phyloP scores from a whole-genome alignment of 2,888 invertebrate species.

The Chesias legatella region DNA sequence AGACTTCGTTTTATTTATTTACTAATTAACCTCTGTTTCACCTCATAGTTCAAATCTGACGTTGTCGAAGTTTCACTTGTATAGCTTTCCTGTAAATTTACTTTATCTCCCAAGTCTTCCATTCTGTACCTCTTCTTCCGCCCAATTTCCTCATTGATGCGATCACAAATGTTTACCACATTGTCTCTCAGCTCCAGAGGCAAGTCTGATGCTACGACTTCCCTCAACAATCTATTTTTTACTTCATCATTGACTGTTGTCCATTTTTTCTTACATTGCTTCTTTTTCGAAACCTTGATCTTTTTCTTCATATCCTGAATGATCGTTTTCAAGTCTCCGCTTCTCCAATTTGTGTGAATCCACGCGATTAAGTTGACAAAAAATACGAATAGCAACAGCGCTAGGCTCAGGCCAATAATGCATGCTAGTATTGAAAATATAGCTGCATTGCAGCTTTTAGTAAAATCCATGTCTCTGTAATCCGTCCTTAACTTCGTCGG shows the following conservation, averaged over 20 bases:
- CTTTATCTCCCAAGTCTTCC: slow-evolving; percentile 30
- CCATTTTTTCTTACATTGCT: slow-evolving; percentile 9
- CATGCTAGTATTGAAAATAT: slow-evolving; percentile 40
- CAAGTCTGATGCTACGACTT: slow-evolving; percentile 54
- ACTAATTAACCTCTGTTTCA: slow-evolving; percentile 15
- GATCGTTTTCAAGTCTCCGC: slow-evolving; percentile 26
- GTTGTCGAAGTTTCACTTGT: slow-evolving; percentile 18
- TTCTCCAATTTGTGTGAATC: slow-evolving; percentile 34
- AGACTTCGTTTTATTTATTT: slow-evolving; percentile 1
- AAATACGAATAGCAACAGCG: slow-evolving; percentile 40
- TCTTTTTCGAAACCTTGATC: slow-evolving; percentile 24
- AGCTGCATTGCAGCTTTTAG: slow-evolving; percentile 41
- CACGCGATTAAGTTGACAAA: slow-evolving; percentile 36
- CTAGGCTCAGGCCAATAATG: slow-evolving; percentile 38
- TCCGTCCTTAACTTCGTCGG: slow-evolving; percentile 36
- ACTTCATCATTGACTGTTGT: slow-evolving; percentile 37
- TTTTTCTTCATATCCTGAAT: slow-evolving; percentile 18
- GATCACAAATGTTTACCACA: slow-evolving; percentile 49
- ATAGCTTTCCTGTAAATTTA: slow-evolving; percentile 10
- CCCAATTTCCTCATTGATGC: slow-evolving; percentile 43
- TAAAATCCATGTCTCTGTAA: too few relatives aligned
- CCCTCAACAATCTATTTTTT: slow-evolving; percentile 48
- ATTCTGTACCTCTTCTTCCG: slow-evolving; percentile 48
- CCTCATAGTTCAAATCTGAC: slow-evolving; percentile 15
- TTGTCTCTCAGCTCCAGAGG: slow-evolving; percentile 55